These are phyloP conservation scores for Dicycla oo DNA, from an alignment of 2,888 invertebrate genomes.

Conservation along the genomic window DNA sequence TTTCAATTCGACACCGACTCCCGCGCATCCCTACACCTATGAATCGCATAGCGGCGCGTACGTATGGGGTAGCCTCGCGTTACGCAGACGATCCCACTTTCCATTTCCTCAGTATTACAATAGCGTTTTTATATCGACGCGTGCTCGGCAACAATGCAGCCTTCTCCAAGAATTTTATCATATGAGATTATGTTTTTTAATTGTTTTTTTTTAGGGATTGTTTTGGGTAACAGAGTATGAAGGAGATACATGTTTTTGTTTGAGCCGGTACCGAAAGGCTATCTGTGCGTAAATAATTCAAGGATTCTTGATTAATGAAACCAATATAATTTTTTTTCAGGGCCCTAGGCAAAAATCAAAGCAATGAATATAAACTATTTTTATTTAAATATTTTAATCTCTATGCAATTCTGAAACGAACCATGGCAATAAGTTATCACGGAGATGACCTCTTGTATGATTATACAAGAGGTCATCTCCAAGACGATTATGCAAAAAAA, in stretches of 20 bases:
- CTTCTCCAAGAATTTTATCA: constrained; percentile 68
- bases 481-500: not conserved
- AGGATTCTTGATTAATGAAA: not conserved
- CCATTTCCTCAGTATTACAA: constrained; percentile 84
- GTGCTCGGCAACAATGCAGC: constrained; percentile 73
- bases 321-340: not conserved
- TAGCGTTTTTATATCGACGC: constrained; percentile 76
- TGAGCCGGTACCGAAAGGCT: not conserved
- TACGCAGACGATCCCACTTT: constrained; percentile 85
- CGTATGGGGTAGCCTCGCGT: constrained; percentile 81
- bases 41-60: constrained; percentile 85
- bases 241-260: constrained; percentile 1
- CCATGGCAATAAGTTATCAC: not conserved
- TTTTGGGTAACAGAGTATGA: constrained; percentile 19
- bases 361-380: too few species aligned
- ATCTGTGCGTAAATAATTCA: not conserved
- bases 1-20: constrained; percentile 13
- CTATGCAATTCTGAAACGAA: too few species aligned
- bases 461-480: not conserved
- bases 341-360: too few species aligned
- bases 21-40: constrained; percentile 73
- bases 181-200: constrained; percentile 41
- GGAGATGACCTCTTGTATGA: too few species aligned
- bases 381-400: too few species aligned
- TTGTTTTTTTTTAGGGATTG: constrained; percentile 37